Percentiles rank a stretch among this genome's conserved stretches.
Conservation (phyloP, 1,140 invertebrate genomes). For the Listronotus bonariensis region DNA sequence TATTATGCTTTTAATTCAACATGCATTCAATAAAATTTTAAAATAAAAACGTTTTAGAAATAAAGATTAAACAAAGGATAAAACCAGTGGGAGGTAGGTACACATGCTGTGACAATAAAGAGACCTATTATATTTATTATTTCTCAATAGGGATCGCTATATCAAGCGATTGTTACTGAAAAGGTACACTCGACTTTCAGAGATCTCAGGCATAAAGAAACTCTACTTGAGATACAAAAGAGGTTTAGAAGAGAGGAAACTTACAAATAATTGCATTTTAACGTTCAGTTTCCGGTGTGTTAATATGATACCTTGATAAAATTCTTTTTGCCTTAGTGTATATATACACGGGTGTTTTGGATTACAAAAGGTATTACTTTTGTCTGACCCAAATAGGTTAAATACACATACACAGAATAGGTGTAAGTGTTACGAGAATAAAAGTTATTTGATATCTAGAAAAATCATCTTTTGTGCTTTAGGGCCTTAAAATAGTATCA, state of each 20-base stretch:
- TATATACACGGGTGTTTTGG: slow-evolving; percentile 29
- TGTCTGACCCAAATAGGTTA: slow-evolving; percentile 23
- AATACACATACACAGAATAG: slow-evolving; percentile 14
- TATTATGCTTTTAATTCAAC: slow-evolving; percentile 25
- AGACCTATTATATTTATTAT: slow-evolving; percentile 49
- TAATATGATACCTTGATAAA: slow-evolving; percentile 50
- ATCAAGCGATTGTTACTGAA: slow-evolving; percentile 52
- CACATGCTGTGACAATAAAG: slow-evolving; percentile 51
- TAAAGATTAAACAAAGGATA: slow-evolving; percentile 49
- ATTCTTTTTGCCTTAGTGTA: slow-evolving; percentile 34
- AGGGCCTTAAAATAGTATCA: slow-evolving; percentile 24
- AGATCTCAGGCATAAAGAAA: slow-evolving; percentile 46
- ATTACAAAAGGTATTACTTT: slow-evolving; percentile 36
- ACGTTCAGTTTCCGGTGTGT: slow-evolving; percentile 53
- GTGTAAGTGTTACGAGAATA: slow-evolving; percentile 32
- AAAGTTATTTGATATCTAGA: slow-evolving; percentile 31
- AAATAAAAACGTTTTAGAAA: slow-evolving; percentile 46
- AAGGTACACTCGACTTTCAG: slow-evolving; percentile 54
- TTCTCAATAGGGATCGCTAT: slow-evolving; percentile 51
- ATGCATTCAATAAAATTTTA: slow-evolving; percentile 42
- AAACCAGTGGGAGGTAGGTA: slow-evolving; percentile 52
- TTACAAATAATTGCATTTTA: slow-evolving; percentile 55
- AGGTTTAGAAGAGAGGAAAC: slow-evolving; percentile 42
- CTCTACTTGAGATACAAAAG: slow-evolving; percentile 37
- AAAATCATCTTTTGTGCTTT: slow-evolving; percentile 21